phyloP scores from a whole-genome alignment of 2,113 vertebrate species.

The Anoura caudifer region DNA sequence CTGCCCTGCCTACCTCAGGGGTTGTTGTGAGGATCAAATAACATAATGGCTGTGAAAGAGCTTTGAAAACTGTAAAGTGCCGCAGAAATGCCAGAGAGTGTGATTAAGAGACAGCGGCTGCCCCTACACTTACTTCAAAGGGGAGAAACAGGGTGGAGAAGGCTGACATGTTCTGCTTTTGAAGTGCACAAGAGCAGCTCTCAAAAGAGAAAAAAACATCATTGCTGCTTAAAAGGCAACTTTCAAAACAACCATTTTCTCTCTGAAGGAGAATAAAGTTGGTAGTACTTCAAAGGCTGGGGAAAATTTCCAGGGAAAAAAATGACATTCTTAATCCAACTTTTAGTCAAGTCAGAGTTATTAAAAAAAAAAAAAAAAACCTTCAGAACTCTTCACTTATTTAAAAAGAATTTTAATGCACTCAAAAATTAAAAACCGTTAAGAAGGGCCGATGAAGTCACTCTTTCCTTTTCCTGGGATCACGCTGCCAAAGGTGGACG shows the following conservation, averaged over 20 bases:
- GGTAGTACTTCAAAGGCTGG: constrained; percentile 74
- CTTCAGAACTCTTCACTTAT: constrained; percentile 69
- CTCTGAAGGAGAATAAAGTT: constrained; percentile 72
- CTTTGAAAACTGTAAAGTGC: constrained; percentile 65
- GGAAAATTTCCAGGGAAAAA: constrained; percentile 62
- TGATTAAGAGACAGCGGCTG: constrained; percentile 45
- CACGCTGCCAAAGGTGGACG: not conserved
- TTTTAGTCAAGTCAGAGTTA: constrained; percentile 72
- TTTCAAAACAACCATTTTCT: constrained; percentile 78
- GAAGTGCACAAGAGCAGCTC: constrained; percentile 73
- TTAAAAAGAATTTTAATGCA: constrained; percentile 67
- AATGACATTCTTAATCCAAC: constrained; percentile 63
- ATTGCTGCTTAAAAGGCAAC: constrained; percentile 75
- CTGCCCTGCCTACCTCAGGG: not conserved
- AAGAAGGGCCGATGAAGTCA: constrained; percentile 4
- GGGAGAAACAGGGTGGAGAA: constrained; percentile 62
- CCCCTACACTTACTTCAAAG: constrained; percentile 70
- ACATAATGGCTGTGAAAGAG: constrained; percentile 48
- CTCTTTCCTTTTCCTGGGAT: not conserved
- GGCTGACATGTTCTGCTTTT: constrained; percentile 63
- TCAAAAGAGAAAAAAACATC: constrained; percentile 74
- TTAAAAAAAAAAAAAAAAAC: constrained; percentile 42
- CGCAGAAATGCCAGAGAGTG: constrained; percentile 40
- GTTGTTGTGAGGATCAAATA: constrained; percentile 51
- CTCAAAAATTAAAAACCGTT: constrained; percentile 67